Evolutionary conservation across 23 tunicate genomes (phyloP).

Genomic region (Ciona savignyi): DNA sequence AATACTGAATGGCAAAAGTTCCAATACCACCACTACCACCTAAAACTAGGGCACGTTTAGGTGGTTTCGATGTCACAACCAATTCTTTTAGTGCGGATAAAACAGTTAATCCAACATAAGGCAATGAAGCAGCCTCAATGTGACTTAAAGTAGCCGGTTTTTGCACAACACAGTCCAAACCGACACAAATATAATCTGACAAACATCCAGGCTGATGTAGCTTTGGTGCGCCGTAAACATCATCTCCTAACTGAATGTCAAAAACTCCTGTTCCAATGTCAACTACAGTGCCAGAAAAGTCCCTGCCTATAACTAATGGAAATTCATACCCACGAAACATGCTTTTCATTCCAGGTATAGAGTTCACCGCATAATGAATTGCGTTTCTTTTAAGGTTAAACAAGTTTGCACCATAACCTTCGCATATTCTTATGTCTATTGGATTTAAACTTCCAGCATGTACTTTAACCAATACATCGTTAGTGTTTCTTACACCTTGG

Average conservation of each 20-base stretch:
- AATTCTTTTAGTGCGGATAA: slow-evolving; percentile 32
- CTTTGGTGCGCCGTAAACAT: too few species aligned
- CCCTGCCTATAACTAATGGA: slow-evolving; percentile 78
- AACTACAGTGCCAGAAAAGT: slow-evolving; percentile 95
- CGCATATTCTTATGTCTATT: too few species aligned
- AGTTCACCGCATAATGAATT: slow-evolving; percentile 7
- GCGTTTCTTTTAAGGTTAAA: slow-evolving; percentile 56
- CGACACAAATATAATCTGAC: too few species aligned
- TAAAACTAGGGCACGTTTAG: slow-evolving; percentile 46
- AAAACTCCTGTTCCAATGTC: too few species aligned
- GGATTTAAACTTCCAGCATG: slow-evolving; percentile 91
- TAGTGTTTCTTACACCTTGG: slow-evolving; percentile 46
- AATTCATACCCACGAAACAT: slow-evolving; percentile 29
- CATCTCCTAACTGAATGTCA: too few species aligned
- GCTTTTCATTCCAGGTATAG: neutral
- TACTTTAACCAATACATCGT: slow-evolving; percentile 78
- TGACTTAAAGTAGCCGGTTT: slow-evolving; percentile 82
- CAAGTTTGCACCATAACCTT: slow-evolving; percentile 46
- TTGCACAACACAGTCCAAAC: too few species aligned
- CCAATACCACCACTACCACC: slow-evolving; percentile 91
- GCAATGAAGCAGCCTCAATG: slow-evolving; percentile 79
- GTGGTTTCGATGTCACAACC: slow-evolving; percentile 7
- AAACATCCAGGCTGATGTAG: too few species aligned
- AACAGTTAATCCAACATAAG: slow-evolving; percentile 70
- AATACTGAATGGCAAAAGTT: slow-evolving; percentile 88